phyloP scores from a whole-genome alignment of 2,797 vertebrate genomes.

The Odontamblyopus lacepedii region DNA sequence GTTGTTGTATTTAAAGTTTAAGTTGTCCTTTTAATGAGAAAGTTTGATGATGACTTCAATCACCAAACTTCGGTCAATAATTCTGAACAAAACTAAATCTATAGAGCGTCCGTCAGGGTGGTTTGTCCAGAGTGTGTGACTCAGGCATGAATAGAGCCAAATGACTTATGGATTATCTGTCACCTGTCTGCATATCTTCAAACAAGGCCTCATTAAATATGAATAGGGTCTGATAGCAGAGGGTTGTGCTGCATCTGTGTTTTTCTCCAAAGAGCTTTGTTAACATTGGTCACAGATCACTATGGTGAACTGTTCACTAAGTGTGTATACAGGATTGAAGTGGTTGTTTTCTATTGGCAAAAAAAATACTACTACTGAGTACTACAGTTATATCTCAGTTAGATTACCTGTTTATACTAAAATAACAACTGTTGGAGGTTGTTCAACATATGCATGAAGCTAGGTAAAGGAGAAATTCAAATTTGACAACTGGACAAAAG shows the following conservation, averaged over 20 bases:
- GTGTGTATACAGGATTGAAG: neutral
- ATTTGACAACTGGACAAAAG: too few relatives aligned
- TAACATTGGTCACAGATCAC: neutral
- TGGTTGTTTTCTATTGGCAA: neutral
- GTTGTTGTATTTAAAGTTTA: neutral
- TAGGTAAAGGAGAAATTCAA: too few relatives aligned
- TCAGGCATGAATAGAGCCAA: constrained; percentile 29
- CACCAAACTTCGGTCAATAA: neutral
- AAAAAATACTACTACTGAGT: too few relatives aligned
- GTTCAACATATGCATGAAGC: too few relatives aligned
- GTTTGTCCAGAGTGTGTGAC: constrained; percentile 22
- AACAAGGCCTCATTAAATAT: constrained; percentile 66
- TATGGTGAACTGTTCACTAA: neutral
- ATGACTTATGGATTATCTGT: constrained; percentile 46
- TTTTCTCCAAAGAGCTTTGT: constrained; percentile 15
- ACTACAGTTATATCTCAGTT: too few relatives aligned
- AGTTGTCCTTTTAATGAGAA: neutral
- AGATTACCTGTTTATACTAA: too few relatives aligned
- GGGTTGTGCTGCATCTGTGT: constrained; percentile 22
- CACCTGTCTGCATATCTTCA: constrained; percentile 41
- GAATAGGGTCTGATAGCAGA: constrained; percentile 52
- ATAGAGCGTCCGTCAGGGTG: constrained; percentile 6
- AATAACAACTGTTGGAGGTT: too few relatives aligned
- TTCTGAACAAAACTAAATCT: constrained; percentile 11
- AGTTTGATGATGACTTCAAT: neutral